phyloP scores from a whole-genome alignment of 2,797 vertebrate genomes.

The Alectoris magna region DNA sequence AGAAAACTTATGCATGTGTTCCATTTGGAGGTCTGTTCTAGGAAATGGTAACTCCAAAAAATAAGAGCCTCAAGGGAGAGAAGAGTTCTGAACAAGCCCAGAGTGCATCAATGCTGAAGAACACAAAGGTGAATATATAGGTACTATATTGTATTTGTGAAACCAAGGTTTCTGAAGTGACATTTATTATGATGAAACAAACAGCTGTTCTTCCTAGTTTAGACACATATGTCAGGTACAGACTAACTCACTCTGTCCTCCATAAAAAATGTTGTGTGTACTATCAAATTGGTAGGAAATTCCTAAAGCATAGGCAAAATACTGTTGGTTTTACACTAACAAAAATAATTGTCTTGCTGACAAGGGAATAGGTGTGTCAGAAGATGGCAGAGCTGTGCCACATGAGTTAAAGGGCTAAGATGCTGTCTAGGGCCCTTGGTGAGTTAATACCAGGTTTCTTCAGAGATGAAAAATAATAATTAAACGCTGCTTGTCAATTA shows the following conservation, averaged over 20 bases:
- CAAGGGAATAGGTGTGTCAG: conserved; percentile 53
- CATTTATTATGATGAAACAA: neutral
- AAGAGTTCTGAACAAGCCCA: neutral
- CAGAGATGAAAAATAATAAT: conserved; percentile 84
- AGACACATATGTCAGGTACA: neutral
- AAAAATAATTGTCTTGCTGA: conserved; percentile 33
- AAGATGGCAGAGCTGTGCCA: conserved; percentile 74
- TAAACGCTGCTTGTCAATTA: conserved; percentile 83
- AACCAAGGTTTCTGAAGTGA: neutral
- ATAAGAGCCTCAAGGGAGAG: neutral
- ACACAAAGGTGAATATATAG: neutral
- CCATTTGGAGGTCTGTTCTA: neutral
- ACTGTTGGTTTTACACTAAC: conserved; percentile 11
- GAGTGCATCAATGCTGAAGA: neutral
- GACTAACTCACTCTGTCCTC: neutral
- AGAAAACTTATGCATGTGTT: neutral
- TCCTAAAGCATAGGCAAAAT: conserved; percentile 16
- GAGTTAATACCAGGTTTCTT: conserved; percentile 80
- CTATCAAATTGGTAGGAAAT: conserved; percentile 17
- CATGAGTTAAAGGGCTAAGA: conserved; percentile 62
- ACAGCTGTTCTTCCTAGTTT: neutral
- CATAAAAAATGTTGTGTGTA: conserved; percentile 23
- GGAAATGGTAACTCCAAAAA: neutral
- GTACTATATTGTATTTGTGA: neutral
- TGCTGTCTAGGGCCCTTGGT: conserved; percentile 66